Evolutionary conservation across 2,797 vertebrate genomes (phyloP).

Genomic region (Galago senegalensis): DNA sequence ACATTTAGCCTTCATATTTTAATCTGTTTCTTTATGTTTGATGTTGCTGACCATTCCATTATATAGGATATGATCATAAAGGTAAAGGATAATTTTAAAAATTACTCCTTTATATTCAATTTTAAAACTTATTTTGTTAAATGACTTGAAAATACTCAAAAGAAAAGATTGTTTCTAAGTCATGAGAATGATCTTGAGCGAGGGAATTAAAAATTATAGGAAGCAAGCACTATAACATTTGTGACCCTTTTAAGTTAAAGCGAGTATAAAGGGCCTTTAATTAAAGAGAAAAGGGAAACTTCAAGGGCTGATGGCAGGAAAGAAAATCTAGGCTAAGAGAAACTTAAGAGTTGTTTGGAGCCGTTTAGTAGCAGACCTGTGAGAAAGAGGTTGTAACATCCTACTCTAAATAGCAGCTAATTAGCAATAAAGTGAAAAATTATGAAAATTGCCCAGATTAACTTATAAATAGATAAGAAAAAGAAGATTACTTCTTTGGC

Average conservation of each 20-base stretch:
- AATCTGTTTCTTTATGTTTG: conserved; percentile 49
- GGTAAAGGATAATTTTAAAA: not conserved
- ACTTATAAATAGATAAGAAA: not conserved
- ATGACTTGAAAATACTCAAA: conserved; percentile 53
- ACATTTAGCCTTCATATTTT: conserved; percentile 34
- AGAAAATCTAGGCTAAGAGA: not conserved
- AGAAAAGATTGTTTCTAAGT: not conserved
- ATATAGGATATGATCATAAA: conserved; percentile 28
- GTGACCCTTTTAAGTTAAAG: conserved; percentile 30
- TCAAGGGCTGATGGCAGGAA: not conserved
- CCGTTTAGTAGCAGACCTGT: not conserved
- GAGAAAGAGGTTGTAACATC: not conserved
- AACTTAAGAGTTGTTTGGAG: not conserved
- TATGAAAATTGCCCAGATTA: not conserved
- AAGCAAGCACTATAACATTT: not conserved
- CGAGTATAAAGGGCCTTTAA: not conserved
- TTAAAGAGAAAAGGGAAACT: not conserved
- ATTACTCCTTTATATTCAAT: not conserved
- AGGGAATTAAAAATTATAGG: conserved; percentile 3
- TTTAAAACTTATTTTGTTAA: conserved; percentile 48
- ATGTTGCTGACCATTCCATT: not conserved
- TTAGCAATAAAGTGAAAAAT: not conserved
- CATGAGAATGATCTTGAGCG: not conserved
- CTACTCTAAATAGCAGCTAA: not conserved
- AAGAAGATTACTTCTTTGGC: not conserved